Evolutionary conservation across 2,797 vertebrate species (phyloP), one percentile per base, ranked within the genome.

Genomic region (Mastacembelus armatus): DNA sequence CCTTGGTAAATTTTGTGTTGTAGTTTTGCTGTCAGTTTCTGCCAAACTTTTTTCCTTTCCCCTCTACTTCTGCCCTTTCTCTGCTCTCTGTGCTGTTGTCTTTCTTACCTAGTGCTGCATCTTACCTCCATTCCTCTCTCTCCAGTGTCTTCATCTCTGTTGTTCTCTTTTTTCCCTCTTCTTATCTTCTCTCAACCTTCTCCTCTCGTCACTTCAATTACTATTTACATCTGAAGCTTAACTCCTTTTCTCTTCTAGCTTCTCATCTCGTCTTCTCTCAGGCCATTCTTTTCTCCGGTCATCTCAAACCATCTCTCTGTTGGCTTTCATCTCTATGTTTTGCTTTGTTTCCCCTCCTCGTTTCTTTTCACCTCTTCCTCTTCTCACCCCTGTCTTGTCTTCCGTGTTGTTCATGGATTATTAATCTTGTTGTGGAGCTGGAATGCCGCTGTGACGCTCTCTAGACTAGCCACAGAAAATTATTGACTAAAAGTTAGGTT

Each of bases 401-500:
- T 54, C 33, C 1, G 1, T 74, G 65, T 39, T 0, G 12, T 74
- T 78, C 78, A 77, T 81, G 58, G 74, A 76, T 85, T 86, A 88
- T 84, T 85, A 68, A 83, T 86, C 29, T 3, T 64, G 48, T 62
- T 39, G 36, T 72, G 69, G 51, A 69, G 78, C 50, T 60, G 54
- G 52, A 67, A 57, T 50, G 56, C 64, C 16, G 1, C 55, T 24
- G 19, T 57, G 66, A 76, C 57, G 68, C 59, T 78, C 66, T 66
- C 14, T 47, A 47, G 56, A 66, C 61, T 44, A 43, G 49, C 64
- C 48, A 61, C 48, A 74, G 38, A 79, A 65, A 62, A 52, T 55
- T 85, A 77, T 85, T 33, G 68, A 88, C 64, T 54, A 48, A 54
- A 84, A 49, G 52, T 74, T 66, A 67, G 63, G 38, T 74, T 80